These are phyloP conservation scores for Tonatia bakeri DNA, from an alignment of 2,113 vertebrate species.

Conservation along the genomic window DNA sequence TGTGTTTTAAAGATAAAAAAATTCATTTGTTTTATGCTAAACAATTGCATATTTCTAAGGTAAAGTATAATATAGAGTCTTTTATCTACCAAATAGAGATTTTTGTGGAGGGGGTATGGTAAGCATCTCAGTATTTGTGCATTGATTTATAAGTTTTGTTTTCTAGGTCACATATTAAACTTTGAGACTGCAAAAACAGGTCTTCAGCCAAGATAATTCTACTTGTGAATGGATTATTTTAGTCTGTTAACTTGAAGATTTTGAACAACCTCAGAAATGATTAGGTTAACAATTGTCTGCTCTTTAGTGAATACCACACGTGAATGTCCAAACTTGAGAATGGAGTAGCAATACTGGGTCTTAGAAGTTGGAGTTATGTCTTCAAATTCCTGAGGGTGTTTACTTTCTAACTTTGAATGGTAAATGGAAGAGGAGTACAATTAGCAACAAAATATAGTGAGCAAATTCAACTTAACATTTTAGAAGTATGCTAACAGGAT, in stretches of 20 bases:
- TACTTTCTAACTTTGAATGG: background rate
- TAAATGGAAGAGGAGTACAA: background rate
- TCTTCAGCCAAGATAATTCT: background rate
- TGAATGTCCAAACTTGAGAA: background rate
- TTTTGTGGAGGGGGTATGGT: background rate
- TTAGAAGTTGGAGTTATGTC: background rate
- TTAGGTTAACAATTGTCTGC: background rate
- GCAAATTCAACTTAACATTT: background rate
- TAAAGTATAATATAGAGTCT: background rate
- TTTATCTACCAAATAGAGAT: background rate
- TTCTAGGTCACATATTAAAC: background rate
- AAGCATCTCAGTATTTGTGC: background rate
- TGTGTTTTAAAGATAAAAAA: conserved; percentile 19
- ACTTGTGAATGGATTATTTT: background rate
- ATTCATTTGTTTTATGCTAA: background rate
- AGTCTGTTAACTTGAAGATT: background rate
- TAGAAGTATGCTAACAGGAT: background rate
- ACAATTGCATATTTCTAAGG: background rate
- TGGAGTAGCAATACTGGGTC: background rate
- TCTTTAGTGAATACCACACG: background rate
- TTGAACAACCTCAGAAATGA: background rate
- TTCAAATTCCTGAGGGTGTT: background rate
- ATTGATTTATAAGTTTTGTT: background rate
- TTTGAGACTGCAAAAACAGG: background rate
- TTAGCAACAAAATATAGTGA: background rate